Evolutionary conservation across 2,797 vertebrate genomes (phyloP), one percentile per base, ranked within the genome.

Genomic region (Hydrolagus colliei): DNA sequence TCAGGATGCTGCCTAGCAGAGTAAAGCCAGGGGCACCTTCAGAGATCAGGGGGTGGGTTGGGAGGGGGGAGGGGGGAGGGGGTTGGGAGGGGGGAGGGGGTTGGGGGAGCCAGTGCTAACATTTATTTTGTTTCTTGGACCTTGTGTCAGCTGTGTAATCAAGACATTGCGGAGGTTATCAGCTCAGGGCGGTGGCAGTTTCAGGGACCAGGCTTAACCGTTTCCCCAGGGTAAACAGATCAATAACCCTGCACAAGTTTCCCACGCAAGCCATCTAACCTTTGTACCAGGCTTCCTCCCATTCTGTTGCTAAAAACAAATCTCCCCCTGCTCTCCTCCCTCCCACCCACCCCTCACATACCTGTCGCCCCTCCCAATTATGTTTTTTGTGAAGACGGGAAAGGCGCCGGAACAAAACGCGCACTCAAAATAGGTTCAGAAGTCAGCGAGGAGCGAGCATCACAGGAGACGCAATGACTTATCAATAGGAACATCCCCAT

Each of bases 21-120:
- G 71, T 84, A 41, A 71, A 84, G 88, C 85, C 86, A 75, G 86
- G 87, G 88, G 88, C 87, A 88, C 88, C 88, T 88, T 88, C 88
- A 86, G 71, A 86, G 82, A 27, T 27, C 27, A 1, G 27, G 27
- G 27, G 27, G 27, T 27, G 27, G 27, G 27, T 27, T 27, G 27
- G 27, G 27, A 27, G 27, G 27, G 27, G 27, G 27, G 27, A 52
- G 41, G 41, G 41, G 41, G 41, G n/a, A n/a, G n/a, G n/a, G 27
- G 27, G 27, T 27, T 27, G 27, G 27, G 27, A 27, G 27, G 27
- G 27, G 27, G 27, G 27, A 52, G 41, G 41, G 41, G 41, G 41
- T 3, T 71, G 41, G 86, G 85, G 86, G 85, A 80, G 79, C 71
- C 73, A 87, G 74, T 74, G 74, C 86, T 88, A 86, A 87, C 88